A percentile compares a stretch with the other conserved stretches of the same genome.
These are phyloP conservation scores for Lissonota sp. DNA, from an alignment of 2,888 invertebrate genomes.

Conservation along the genomic window DNA sequence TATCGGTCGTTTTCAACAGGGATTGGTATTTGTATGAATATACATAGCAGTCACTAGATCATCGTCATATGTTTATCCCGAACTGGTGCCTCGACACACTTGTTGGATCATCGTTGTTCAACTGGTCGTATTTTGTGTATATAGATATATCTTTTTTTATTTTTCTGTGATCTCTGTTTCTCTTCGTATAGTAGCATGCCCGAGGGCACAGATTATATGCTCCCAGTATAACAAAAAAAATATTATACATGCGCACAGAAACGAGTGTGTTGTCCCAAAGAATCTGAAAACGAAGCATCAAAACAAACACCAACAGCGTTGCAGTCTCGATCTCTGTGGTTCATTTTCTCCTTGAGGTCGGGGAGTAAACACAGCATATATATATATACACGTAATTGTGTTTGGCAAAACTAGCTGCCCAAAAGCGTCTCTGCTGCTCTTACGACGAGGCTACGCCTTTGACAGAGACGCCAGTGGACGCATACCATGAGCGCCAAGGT, in stretches of 20 bases:
- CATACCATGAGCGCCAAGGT: constrained; percentile 81
- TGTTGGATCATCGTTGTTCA: too few relatives aligned
- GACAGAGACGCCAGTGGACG: constrained; percentile 77
- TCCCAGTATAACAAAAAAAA: neutral
- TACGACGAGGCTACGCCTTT: constrained; percentile 72
- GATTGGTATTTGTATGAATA: too few relatives aligned
- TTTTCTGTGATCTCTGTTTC: neutral
- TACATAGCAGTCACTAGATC: too few relatives aligned
- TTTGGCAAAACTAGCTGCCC: constrained; percentile 19
- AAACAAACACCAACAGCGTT: constrained; percentile 55
- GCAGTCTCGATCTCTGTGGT: constrained; percentile 3
- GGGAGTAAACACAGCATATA: constrained; percentile 34
- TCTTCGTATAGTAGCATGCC: neutral
- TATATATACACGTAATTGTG: neutral
- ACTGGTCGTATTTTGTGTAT: too few relatives aligned
- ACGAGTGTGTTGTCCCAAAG: too few relatives aligned
- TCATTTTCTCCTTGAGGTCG: neutral
- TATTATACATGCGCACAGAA: too few relatives aligned
- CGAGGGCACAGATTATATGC: neutral
- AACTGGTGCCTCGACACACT: too few relatives aligned
- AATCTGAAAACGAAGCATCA: constrained; percentile 48
- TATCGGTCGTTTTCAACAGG: too few relatives aligned
- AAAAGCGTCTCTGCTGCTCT: constrained; percentile 17
- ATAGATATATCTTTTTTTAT: neutral
- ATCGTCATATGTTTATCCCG: too few relatives aligned